phyloP scores from a whole-genome alignment of 2,888 invertebrate species.

The Prosopocoilus inquinatus region DNA sequence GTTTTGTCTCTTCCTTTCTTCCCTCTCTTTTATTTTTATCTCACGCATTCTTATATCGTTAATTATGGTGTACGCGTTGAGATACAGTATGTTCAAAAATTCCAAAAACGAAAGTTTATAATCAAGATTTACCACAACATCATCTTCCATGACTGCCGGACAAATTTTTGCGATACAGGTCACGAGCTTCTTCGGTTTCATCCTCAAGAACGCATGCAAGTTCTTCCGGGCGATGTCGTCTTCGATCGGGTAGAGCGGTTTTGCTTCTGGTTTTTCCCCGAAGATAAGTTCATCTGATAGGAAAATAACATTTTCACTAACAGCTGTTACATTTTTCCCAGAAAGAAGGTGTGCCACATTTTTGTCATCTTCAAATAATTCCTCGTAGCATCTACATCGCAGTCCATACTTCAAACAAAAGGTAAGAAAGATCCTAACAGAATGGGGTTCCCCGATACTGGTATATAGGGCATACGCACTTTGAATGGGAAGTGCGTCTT shows the following conservation, averaged over 20 bases:
- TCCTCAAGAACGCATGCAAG: constrained; percentile 10
- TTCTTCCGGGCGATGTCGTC: constrained; percentile 9
- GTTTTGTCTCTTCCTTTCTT: background rate
- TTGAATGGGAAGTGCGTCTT: constrained; percentile 50
- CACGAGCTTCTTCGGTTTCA: constrained; percentile 13
- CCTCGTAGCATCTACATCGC: constrained; percentile 13
- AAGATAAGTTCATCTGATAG: constrained; percentile 17
- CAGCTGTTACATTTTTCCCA: constrained; percentile 35
- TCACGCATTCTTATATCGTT: background rate
- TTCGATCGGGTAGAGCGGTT: constrained; percentile 9
- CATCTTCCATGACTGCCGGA: constrained; percentile 12
- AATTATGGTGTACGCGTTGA: background rate
- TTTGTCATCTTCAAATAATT: constrained; percentile 11
- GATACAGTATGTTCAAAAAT: constrained; percentile 13
- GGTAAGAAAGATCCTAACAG: constrained; percentile 31
- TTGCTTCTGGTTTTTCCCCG: constrained; percentile 3
- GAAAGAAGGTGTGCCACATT: constrained; percentile 12
- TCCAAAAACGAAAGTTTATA: constrained; percentile 19
- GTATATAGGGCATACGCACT: constrained; percentile 52
- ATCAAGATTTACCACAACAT: constrained; percentile 13
- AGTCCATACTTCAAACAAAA: constrained; percentile 19
- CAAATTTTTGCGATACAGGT: constrained; percentile 10
- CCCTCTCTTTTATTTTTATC: background rate
- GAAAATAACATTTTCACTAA: constrained; percentile 36
- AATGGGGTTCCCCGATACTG: constrained; percentile 53